phyloP scores from a whole-genome alignment of 2,797 vertebrate genomes.

The Synanceia verrucosa region DNA sequence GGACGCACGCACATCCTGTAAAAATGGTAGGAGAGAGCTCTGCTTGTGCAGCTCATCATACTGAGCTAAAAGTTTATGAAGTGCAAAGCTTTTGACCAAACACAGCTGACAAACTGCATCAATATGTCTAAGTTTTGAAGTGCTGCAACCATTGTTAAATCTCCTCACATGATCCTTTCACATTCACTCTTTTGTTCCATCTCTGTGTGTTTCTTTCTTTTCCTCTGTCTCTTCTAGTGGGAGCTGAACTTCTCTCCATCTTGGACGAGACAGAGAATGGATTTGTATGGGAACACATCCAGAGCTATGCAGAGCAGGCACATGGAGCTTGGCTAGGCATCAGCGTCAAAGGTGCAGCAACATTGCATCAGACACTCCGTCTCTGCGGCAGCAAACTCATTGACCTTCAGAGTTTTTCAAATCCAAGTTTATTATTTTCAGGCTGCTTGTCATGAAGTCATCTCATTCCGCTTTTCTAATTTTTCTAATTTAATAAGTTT shows the following conservation, averaged over 20 bases:
- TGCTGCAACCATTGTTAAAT: not conserved
- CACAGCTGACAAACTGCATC: slow-evolving; percentile 32
- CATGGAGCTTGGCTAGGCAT: slow-evolving; percentile 96
- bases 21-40: slow-evolving; percentile 81
- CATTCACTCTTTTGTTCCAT: slow-evolving; percentile 9
- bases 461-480: not conserved
- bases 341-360: slow-evolving; percentile 90
- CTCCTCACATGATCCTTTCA: slow-evolving; percentile 10
- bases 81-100: slow-evolving; percentile 31
- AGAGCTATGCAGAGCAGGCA: slow-evolving; percentile 87
- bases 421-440: not conserved
- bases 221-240: slow-evolving; percentile 78
- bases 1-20: slow-evolving; percentile 88
- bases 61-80: slow-evolving; percentile 22
- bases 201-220: not conserved
- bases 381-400: not conserved
- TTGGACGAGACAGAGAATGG: slow-evolving; percentile 93
- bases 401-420: slow-evolving; percentile 5
- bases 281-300: slow-evolving; percentile 96
- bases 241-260: slow-evolving; percentile 91
- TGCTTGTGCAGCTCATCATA: not conserved
- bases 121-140: slow-evolving; percentile 52
- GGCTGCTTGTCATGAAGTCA: not conserved
- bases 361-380: not conserved
- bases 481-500: slow-evolving; percentile 15